A percentile compares a stretch with the other conserved stretches of the same genome.
These are phyloP conservation scores for Megaceryle alcyon DNA, from an alignment of 2,797 vertebrate species.

Conservation along the genomic window DNA sequence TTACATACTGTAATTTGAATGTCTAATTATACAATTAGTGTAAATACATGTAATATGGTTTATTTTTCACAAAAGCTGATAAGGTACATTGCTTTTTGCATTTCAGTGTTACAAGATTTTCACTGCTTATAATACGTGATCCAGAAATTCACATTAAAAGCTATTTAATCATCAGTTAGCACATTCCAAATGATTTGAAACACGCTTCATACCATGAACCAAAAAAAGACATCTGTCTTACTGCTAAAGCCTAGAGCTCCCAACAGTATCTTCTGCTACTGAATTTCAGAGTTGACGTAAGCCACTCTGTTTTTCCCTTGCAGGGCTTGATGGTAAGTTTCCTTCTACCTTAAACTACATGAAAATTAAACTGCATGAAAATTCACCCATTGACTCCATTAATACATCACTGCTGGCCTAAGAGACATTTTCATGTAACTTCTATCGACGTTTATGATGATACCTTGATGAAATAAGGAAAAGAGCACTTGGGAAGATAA, in stretches of 20 bases:
- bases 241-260: background rate
- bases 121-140: conserved; percentile 1
- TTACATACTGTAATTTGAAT: conserved; percentile 85
- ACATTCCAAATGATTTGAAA: background rate
- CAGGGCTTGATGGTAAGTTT: background rate
- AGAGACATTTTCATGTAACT: background rate
- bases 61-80: conserved; percentile 77
- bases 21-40: conserved; percentile 84
- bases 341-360: background rate
- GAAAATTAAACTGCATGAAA: background rate
- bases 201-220: background rate
- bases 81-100: conserved; percentile 71
- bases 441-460: background rate
- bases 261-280: background rate
- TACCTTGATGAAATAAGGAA: background rate
- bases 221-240: background rate
- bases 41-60: conserved; percentile 85
- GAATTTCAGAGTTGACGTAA: background rate
- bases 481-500: background rate
- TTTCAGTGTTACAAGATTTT: conserved; percentile 41
- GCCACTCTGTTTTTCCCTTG: background rate
- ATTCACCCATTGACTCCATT: background rate
- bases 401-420: background rate
- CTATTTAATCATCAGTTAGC: background rate
- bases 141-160: background rate